Percentiles rank a stretch among this genome's conserved stretches.
These are phyloP conservation scores for Netelia inedita DNA, from an alignment of 2,888 invertebrate species.

Conservation along the genomic window DNA sequence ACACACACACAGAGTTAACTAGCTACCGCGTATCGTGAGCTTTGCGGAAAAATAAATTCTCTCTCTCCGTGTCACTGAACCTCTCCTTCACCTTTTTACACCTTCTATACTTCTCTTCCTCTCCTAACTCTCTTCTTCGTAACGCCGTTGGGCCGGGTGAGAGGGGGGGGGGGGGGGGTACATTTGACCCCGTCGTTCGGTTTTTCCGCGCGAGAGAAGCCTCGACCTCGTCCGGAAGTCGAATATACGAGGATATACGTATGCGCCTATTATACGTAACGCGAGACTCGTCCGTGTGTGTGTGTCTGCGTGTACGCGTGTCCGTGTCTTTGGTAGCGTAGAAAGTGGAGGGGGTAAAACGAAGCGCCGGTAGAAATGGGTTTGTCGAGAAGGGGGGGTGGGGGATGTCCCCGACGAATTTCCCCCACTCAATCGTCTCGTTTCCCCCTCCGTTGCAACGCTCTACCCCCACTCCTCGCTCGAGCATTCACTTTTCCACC, in stretches of 20 bases:
- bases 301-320: neutral
- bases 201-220: constrained; percentile 82
- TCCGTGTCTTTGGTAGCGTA: neutral
- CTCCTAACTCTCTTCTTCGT: constrained; percentile 61
- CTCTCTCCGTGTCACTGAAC: constrained; percentile 83
- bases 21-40: constrained; percentile 55
- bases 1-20: constrained; percentile 66
- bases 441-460: constrained; percentile 59
- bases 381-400: no score
- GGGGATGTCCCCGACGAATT: constrained; percentile 46
- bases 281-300: neutral
- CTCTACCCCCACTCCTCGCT: constrained; percentile 57
- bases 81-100: constrained; percentile 76
- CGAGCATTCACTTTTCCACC: constrained; percentile 56
- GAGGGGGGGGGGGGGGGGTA: no score
- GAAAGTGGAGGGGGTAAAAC: constrained; percentile 46
- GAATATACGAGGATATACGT: constrained; percentile 63
- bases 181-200: constrained; percentile 83
- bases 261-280: neutral
- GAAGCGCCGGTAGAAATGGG: constrained; percentile 40
- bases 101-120: constrained; percentile 79
- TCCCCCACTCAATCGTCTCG: constrained; percentile 57
- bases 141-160: constrained; percentile 69
- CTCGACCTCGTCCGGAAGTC: constrained; percentile 80
- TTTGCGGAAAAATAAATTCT: constrained; percentile 80